These are phyloP conservation scores for Monochamus saltuarius DNA, from an alignment of 1,140 invertebrate species.

Conservation along the genomic window DNA sequence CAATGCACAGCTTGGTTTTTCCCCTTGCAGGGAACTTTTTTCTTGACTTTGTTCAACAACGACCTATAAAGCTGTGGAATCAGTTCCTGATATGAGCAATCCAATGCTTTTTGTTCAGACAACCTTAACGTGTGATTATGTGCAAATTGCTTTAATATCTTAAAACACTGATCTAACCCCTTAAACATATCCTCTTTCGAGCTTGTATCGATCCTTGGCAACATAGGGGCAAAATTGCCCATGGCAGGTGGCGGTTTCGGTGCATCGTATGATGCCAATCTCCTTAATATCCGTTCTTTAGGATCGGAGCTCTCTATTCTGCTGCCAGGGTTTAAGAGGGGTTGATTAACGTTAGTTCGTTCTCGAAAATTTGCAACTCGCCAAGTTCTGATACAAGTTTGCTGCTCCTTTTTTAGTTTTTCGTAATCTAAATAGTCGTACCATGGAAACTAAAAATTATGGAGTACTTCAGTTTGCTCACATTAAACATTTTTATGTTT, in stretches of 20 bases:
- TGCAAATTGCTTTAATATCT: constrained; percentile 61
- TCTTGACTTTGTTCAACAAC: constrained; percentile 57
- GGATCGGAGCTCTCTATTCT: constrained; percentile 51
- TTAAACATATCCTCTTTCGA: constrained; percentile 49
- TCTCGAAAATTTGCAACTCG: constrained; percentile 48
- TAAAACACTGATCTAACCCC: constrained; percentile 57
- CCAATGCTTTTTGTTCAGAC: constrained; percentile 66
- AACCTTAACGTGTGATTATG: constrained; percentile 56
- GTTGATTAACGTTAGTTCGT: constrained; percentile 46
- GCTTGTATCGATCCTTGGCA: constrained; percentile 44
- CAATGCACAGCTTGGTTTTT: constrained; percentile 61
- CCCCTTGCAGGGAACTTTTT: constrained; percentile 52
- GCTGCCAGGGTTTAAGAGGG: constrained; percentile 39
- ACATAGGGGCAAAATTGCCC: constrained; percentile 40
- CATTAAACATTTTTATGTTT: no score
- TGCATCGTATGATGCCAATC: constrained; percentile 65
- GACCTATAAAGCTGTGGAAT: constrained; percentile 67
- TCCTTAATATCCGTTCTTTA: constrained; percentile 56
- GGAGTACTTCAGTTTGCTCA: no score
- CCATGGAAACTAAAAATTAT: constrained; percentile 59
- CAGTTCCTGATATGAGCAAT: constrained; percentile 67
- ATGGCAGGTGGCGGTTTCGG: constrained; percentile 56
- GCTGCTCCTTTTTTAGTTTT: constrained; percentile 56
- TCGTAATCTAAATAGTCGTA: constrained; percentile 67
- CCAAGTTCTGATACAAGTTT: constrained; percentile 48